These are phyloP conservation scores for Ibycter americanus DNA, from an alignment of 2,797 vertebrate species.

Conservation along the genomic window DNA sequence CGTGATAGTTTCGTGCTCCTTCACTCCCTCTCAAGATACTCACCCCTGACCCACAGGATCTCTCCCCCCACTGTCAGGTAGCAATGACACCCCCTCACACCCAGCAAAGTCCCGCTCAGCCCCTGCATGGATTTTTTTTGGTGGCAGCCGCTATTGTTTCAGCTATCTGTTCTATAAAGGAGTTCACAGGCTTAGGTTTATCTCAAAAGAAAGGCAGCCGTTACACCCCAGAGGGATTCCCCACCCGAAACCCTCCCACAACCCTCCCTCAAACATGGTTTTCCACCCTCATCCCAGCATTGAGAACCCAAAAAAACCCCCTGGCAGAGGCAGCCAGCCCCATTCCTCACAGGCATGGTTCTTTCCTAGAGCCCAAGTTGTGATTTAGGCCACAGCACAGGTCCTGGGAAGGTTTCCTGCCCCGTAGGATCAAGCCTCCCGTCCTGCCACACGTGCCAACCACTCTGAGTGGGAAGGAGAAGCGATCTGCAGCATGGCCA, in stretches of 20 bases:
- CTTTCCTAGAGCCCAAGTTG: background rate
- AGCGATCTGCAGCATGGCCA: background rate
- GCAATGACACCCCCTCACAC: background rate
- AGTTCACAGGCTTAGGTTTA: background rate
- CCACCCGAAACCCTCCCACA: background rate
- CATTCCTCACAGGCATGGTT: rapidly evolving
- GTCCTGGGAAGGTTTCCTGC: background rate
- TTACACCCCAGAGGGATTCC: background rate
- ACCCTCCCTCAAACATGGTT: background rate
- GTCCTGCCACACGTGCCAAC: background rate
- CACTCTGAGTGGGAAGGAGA: background rate
- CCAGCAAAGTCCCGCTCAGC: background rate
- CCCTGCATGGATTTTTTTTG: background rate
- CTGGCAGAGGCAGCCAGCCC: background rate
- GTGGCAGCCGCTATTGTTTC: background rate
- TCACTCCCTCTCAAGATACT: background rate
- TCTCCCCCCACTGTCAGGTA: background rate
- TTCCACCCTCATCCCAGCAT: background rate
- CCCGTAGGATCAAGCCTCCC: background rate
- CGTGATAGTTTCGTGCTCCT: background rate
- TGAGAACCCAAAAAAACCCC: background rate
- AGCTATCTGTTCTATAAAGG: background rate
- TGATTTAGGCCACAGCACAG: background rate
- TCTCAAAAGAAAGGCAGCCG: background rate
- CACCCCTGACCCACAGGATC: background rate